These are phyloP conservation scores for Tanytarsus gracilentus DNA, from an alignment of 2,888 invertebrate species.

Conservation along the genomic window DNA sequence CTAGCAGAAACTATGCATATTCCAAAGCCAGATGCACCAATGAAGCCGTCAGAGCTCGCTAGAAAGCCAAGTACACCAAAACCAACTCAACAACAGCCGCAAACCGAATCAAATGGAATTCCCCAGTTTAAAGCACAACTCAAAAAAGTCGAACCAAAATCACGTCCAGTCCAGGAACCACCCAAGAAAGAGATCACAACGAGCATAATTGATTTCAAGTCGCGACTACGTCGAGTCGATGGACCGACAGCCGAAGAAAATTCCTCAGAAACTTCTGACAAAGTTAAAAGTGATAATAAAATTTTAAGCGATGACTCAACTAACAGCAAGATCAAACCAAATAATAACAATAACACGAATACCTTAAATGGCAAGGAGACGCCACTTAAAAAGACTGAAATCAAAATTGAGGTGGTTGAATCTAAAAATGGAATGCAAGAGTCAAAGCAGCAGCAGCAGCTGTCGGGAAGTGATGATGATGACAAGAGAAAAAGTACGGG, in stretches of 20 bases:
- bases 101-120: constrained; percentile 40
- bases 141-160: constrained; percentile 64
- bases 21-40: constrained; percentile 39
- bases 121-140: constrained; percentile 58
- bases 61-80: constrained; percentile 33
- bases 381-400: constrained; percentile 43
- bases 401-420: constrained; percentile 41
- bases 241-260: constrained; percentile 38
- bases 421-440: constrained; percentile 41
- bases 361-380: constrained; percentile 1
- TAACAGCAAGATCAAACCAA: constrained; percentile 35
- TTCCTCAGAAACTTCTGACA: constrained; percentile 33
- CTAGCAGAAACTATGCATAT: constrained; percentile 74
- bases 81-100: constrained; percentile 30
- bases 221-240: constrained; percentile 72
- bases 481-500: constrained; percentile 86
- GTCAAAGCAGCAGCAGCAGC: constrained; percentile 32
- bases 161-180: constrained; percentile 44
- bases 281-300: constrained; percentile 34
- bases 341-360: constrained; percentile 31
- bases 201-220: constrained; percentile 70
- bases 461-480: constrained; percentile 47
- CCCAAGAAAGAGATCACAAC: constrained; percentile 51
- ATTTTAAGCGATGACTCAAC: constrained; percentile 29
- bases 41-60: constrained; percentile 32